Base-by-base conservation (phyloP, 2,888 invertebrate species). In the Microdon myrmicae region DNA sequence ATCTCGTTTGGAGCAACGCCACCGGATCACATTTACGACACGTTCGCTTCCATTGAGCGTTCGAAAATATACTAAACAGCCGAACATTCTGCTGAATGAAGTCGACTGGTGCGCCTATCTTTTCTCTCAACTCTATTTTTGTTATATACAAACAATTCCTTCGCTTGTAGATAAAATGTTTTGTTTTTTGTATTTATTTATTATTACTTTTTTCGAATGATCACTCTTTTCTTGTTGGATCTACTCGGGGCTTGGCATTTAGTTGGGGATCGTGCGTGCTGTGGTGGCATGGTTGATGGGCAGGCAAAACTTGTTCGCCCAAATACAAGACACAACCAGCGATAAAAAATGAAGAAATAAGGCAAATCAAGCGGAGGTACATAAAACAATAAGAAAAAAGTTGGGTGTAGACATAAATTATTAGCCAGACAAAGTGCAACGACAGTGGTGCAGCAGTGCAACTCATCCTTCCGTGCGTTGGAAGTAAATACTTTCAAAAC, bases 31-130 rank as follows among this genome's bases (percentile, higher is more conserved):
- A 58, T 64, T 43, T 45, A 64, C 58, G 58, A 53, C 56, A 58
- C 64, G 64, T 64, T 64, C 64, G 64, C 58, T 39, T 64, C 64
- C 64, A 64, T 64, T 64, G 64, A 64, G 49, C 49, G 58, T 64
- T 64, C 64, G 64, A 64, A 58, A 64, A 64, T 64, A 58, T 56
- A 64, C 64, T 64, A 56, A 56, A 41, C n/a, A 29, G 22, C 7
- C 34, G 32, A 43, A 43, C 31, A 23, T 14, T 20, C 32, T 28
- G 29, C 28, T 22, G 10, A 3, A n/a, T 10, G 23, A 26, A 12
- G 26, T 19, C 38, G 16, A 23, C 34, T 16, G 20, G 47, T 37
- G 44, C 45, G 41, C 45, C 48, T 49, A 45, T 59, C 37, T 60
- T 38, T 38, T 26, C 28, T 38, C 32, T 28, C 17, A 19, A 9